Evolutionary conservation across 2,113 vertebrate species (phyloP).

Genomic region (Promerops cafer): DNA sequence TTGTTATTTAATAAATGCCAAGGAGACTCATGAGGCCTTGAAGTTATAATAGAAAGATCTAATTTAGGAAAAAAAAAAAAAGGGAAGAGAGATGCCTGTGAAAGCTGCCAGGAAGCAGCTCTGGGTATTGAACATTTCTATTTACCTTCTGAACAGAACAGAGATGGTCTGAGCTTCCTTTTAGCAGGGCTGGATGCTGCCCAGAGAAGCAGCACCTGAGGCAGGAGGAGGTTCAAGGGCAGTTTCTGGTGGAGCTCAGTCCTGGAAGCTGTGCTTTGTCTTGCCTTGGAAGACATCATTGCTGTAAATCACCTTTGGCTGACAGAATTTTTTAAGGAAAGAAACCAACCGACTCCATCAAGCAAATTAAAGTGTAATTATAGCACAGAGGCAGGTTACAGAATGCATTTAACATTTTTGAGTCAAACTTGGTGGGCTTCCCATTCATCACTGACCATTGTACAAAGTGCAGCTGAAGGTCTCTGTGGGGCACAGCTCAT

Average conservation of each 20-base stretch:
- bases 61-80: conserved; percentile 11
- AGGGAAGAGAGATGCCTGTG: background rate
- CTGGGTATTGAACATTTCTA: background rate
- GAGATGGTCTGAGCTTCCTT: background rate
- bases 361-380: background rate
- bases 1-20: conserved; percentile 63
- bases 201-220: background rate
- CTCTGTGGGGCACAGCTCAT: background rate
- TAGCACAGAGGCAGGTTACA: background rate
- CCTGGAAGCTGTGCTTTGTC: background rate
- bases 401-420: background rate
- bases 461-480: background rate
- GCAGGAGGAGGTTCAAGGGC: background rate
- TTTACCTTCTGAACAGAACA: background rate
- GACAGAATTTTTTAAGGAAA: background rate
- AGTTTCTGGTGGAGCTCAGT: background rate
- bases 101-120: background rate
- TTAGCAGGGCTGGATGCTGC: background rate
- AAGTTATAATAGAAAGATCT: conserved; percentile 52
- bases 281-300: background rate
- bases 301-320: background rate
- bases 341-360: background rate
- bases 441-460: background rate
- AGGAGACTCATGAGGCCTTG: conserved; percentile 39
- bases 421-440: background rate